Evolutionary conservation across 2,113 vertebrate species (phyloP), one percentile per base, ranked within the genome.

Genomic region (Petaurus breviceps): DNA sequence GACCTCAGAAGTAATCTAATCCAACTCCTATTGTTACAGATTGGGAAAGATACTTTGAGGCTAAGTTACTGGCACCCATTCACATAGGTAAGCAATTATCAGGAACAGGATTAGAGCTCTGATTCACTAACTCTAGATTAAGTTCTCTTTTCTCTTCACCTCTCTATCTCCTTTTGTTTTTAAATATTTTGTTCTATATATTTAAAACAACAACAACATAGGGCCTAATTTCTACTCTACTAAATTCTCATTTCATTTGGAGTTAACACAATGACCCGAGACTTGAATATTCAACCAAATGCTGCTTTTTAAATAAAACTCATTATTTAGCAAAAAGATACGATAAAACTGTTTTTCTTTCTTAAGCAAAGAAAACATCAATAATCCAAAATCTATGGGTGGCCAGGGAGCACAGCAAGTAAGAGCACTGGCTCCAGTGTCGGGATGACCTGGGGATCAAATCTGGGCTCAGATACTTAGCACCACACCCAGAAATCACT

Each of bases 191-290:
- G n/a, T n/a, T 2, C 12, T 68, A 68, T 31, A 37, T 68, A 37
- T 68, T 37, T 14, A 37, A 68, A 68, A 57, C 26, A 57, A 25
- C 51, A 23, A 54, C 23, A 54, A 24, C 22, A 3, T 24, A 53
- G 0, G 6, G 37, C 0, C 12, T 77, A n/a, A n/a, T 77, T 77
- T 77, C 37, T n/a, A n/a, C 1, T 43, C 5, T 2, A n/a, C 1
- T 22, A 77, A 77, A 77, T 77, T 77, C 68, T 12, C 61, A 37
- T 68, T 68, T 68, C 11, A 37, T 37, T 68, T 31, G 12, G 61
- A 68, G 12, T 68, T 37, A 68, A 68, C 31, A 37, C 31, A 37
- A 37, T 37, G 37, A 37, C 14, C 16, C 16, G 61, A 68, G 31
- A 37, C 28, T 68, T 68, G 31, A 14, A 68, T 68, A 14, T 68